Evolutionary conservation across 2,888 invertebrate species (phyloP), one percentile per base, ranked within the genome.

Genomic region (Troides oblongomaculatus): DNA sequence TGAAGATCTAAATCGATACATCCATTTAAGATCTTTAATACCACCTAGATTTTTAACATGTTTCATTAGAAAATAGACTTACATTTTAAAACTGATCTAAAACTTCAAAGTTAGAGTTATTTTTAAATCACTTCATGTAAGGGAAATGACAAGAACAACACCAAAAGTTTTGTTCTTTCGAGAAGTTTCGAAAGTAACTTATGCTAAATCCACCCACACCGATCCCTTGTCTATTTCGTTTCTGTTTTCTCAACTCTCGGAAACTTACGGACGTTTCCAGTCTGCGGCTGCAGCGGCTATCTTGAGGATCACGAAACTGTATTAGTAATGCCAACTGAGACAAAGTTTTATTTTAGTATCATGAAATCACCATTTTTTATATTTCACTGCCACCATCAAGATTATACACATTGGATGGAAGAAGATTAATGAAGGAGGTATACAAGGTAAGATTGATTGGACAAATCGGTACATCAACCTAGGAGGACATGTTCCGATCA

Each of bases 101-200:
- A 53, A n/a, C 18, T 58, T 23, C 8, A 58, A 58, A 21, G 23
- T 23, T 8, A 12, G 57, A 58, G 23, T 58, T 56, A 58, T 23
- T 23, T 58, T 14, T 21, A 25, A 59, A 30, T 14, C 25, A 30
- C 53, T 64, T 64, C 58, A 58, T 59, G 43, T 43, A 46, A 65
- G 25, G 10, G n/a, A 65, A 65, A 46, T 59, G 46, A 46, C 23
- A 46, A 23, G n/a, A 59, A 46, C 17, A 58, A 65, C 58, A 39
- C 36, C 17, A 46, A 65, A 65, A 59, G 58, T 58, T 23, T 65
- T 39, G 43, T 18, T 65, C 58, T 65, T 46, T 59, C 23, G 25
- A 17, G 5, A 46, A 59, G 58, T 59, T 59, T 23, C 23, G 43
- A 46, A 58, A 65, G 65, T 65, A 59, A 46, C 58, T 58, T 46